Base-by-base conservation (phyloP, 2,888 invertebrate genomes). In the Caenorhabditis uteleia region DNA sequence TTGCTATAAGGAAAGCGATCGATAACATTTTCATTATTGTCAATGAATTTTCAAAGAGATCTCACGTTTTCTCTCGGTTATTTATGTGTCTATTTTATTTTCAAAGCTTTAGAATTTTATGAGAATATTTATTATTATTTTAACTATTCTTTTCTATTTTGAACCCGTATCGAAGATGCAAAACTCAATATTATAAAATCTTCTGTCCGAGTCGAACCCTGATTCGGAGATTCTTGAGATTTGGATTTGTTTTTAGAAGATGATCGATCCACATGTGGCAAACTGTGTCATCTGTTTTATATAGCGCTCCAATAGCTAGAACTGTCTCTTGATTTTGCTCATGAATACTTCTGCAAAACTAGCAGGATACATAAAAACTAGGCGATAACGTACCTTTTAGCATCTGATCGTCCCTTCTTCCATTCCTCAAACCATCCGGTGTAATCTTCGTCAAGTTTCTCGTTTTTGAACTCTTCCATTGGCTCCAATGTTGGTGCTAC, bases 251-350 rank as follows among this genome's bases (percentile, higher is more conserved):
- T 49, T 70, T 59, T 26, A 68, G 60, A 5, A 70, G 53, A 26
- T 73, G 44, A 29, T 66, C 61, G 4, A 68, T 43, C 70, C 73
- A 73, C 23, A 54, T 54, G 3, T 65, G 34, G 18, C 62, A 67
- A 16, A 68, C 70, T 8, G 44, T 18, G 20, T 69, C 70, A 45
- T 72, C 68, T 23, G 57, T 60, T 40, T 55, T 60, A 21, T 49
- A 54, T 14, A 72, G 20, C 12, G 68, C 68, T 14, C 60, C 72
- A 40, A 72, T 34, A 1, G 73, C 80, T 14, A 77, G 58, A 20
- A 82, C 70, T 0, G 77, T 79, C 44, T 77, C 74, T 26, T 76
- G 65, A 16, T 53, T 50, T 45, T 82, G 82, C 46, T 82, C 72
- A 50, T 82, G 82, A 6, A 82, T 56, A 14, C 66, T n/a, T 77